Base-by-base conservation (phyloP, 1,140 invertebrate genomes). In the Pectinophora gossypiella region DNA sequence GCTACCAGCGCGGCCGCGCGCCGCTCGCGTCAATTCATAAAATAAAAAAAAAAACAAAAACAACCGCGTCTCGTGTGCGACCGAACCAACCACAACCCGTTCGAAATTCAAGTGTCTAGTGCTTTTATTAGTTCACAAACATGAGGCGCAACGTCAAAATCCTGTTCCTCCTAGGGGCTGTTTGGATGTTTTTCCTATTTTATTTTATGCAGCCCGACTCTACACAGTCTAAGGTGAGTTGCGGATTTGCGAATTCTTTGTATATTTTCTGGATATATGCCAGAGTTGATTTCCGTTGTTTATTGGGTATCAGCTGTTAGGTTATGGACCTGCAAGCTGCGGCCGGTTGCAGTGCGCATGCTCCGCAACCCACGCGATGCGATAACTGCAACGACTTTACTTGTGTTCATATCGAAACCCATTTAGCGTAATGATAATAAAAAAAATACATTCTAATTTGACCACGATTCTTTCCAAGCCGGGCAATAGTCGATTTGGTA, bases 131-230 rank as follows among this genome's bases (percentile, higher is more conserved):
- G 21, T 56, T 52, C 42, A 49, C 19, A n/a, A n/a, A n/a, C 73
- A 86, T 86, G 83, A 57, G 83, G 23, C 77, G 83, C 6, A 86
- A 86, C 59, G 61, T 86, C 22, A 86, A 86, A 68, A 75, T 86
- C 36, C 45, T 84, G 53, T 83, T 77, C 58, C 56, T 83, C 15
- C 51, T 84, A 10, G 80, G 65, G 23, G 67, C 68, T 35, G 83
- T 72, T 36, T 86, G 83, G 83, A 76, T 84, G 61, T 81, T 84
- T 57, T 71, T 76, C 52, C 54, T 86, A 47, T 81, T 86, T 48
- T 86, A 84, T 63, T 84, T 72, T 59, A 84, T 83, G 77, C 83
- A 86, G 52, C 69, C 78, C 38, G 83, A 84, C 38, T 59, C 76
- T 0, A 35, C 64, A 20, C 72, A 71, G 35, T 59, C 65, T 40